Base-by-base conservation (phyloP, 2,888 invertebrate species). In the Standfussiana lucernea region DNA sequence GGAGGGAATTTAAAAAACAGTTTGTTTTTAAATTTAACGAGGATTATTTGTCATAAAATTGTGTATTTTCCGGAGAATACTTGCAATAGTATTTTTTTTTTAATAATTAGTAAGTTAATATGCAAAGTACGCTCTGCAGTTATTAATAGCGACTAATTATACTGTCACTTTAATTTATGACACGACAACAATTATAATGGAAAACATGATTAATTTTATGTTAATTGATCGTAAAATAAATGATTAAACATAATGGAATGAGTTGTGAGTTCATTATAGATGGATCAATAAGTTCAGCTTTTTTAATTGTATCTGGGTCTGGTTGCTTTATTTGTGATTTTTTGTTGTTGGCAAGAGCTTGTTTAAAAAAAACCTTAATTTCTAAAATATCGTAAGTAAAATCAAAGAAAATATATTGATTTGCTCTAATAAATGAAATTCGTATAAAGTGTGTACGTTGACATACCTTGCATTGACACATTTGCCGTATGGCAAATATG, bases 141-240 rank as follows among this genome's bases (percentile, higher is more conserved):
- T 75, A 82, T 61, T 66, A 47, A 75, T 40, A 56, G 35, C 28
- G 24, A 65, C 47, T 67, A 56, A 80, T 83, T 72, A 83, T 70
- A n/a, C 80, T n/a, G 80, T 70, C 72, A 64, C n/a, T 64, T 35
- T 74, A 75, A 86, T 84, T 84, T 83, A 84, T 72, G 66, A 32
- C n/a, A 71, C 21, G 45, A 47, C 37, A 53, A 42, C 59, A 72
- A 75, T 71, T 40, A 67, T 82, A 66, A 73, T 71, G 70, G 61
- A 68, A 68, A 68, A 72, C n/a, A 13, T 68, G 61, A 67, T 82
- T 56, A 72, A 79, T 71, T 78, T 79, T 79, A 82, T 75, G 86
- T 68, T 75, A 73, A 82, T 86, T 73, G 53, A 61, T 70, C 59
- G 71, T 61, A 71, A 84, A 75, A 75, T 71, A 15, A 80, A 80